Conservation (phyloP, 2,113 vertebrate genomes). For the Chloropsis hardwickii region DNA sequence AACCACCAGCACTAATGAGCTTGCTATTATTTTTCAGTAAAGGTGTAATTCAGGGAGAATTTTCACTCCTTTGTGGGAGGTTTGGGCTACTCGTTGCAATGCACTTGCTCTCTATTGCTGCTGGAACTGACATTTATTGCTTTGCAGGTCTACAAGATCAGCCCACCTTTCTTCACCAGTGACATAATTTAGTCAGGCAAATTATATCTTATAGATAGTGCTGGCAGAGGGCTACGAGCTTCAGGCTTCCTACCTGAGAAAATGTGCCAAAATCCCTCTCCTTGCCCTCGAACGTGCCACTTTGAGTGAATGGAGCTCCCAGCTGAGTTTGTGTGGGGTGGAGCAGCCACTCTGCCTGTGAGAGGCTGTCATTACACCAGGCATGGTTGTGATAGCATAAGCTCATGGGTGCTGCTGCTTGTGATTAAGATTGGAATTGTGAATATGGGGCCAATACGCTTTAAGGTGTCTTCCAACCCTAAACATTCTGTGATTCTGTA, state of each 20-base stretch:
- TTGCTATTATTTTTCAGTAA: background rate
- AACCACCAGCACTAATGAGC: background rate
- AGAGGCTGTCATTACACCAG: constrained; percentile 75
- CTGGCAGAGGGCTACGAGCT: constrained; percentile 70
- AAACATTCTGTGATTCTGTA: background rate
- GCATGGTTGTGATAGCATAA: constrained; percentile 72
- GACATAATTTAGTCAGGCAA: constrained; percentile 82
- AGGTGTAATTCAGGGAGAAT: background rate
- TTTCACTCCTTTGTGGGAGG: background rate
- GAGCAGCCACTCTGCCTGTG: constrained; percentile 78
- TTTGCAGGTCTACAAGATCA: constrained; percentile 76
- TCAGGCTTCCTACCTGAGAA: constrained; percentile 79
- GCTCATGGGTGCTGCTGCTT: constrained; percentile 82
- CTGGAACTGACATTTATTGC: constrained; percentile 71
- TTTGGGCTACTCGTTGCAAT: background rate
- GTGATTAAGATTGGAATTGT: constrained; percentile 79
- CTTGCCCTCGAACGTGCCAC: background rate
- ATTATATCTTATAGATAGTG: constrained; percentile 81
- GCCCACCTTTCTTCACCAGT: constrained; percentile 79
- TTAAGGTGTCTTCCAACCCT: background rate
- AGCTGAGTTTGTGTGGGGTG: constrained; percentile 77
- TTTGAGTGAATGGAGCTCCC: constrained; percentile 41
- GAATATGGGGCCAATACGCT: constrained; percentile 57
- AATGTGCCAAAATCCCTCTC: constrained; percentile 42
- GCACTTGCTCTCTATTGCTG: constrained; percentile 36